Conservation (phyloP, 2,888 invertebrate species). For the Norana najaformis region DNA sequence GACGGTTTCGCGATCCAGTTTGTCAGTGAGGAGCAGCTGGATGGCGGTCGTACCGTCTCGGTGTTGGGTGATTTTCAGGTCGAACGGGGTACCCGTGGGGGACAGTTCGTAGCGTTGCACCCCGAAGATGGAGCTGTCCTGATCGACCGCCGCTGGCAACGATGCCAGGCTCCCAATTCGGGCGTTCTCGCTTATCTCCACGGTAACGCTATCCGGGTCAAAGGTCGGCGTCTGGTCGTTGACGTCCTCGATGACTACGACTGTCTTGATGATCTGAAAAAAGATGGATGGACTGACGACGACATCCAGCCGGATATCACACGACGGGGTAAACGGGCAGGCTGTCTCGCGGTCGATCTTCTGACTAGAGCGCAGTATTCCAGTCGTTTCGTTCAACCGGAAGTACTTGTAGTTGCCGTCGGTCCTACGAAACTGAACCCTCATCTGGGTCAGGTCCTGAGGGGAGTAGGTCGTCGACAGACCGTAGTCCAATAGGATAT, state of each 20-base stretch:
- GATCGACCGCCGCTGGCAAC: slow-evolving; percentile 41
- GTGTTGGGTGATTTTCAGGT: slow-evolving; percentile 32
- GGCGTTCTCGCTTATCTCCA: slow-evolving; percentile 38
- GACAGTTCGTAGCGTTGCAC: slow-evolving; percentile 37
- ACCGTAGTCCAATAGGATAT: slow-evolving; percentile 1
- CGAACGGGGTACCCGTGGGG: slow-evolving; percentile 32
- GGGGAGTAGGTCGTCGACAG: not conserved
- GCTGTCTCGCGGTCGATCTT: slow-evolving; percentile 46
- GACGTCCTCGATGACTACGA: slow-evolving; percentile 52
- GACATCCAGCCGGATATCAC: slow-evolving; percentile 36
- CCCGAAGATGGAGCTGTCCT: slow-evolving; percentile 37
- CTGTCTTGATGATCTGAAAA: slow-evolving; percentile 48
- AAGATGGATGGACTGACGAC: slow-evolving; percentile 41
- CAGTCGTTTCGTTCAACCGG: slow-evolving; percentile 36
- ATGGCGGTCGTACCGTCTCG: slow-evolving; percentile 29
- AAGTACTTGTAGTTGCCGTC: slow-evolving; percentile 31
- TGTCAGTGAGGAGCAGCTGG: slow-evolving; percentile 31
- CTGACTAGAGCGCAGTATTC: slow-evolving; percentile 37
- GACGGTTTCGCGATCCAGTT: slow-evolving; percentile 50
- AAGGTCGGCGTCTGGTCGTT: slow-evolving; percentile 57
- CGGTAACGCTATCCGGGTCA: slow-evolving; percentile 34
- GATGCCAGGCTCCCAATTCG: slow-evolving; percentile 34
- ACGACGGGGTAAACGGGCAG: slow-evolving; percentile 25
- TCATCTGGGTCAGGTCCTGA: not conserved
- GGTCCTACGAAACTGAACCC: not conserved